Base-by-base conservation (phyloP, 2,797 vertebrate species). In the Phrynocephalus forsythii region DNA sequence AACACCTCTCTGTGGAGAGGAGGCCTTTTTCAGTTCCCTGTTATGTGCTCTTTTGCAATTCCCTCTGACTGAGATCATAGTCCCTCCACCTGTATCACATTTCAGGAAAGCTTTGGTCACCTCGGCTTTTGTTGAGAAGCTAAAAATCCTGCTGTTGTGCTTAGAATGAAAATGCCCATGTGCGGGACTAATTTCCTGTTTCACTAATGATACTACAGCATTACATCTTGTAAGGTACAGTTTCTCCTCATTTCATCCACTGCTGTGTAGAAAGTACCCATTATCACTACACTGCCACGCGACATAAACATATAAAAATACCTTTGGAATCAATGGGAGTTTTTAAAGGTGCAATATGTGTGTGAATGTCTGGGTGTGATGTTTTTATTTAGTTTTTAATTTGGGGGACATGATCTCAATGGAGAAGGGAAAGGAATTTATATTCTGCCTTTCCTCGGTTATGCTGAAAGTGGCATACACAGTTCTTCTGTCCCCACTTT, bases 31-130 rank as follows among this genome's bases (percentile, higher is more conserved):
- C 76, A 84, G 20, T 71, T 24, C 30, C 20, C 48, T 82, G 11
- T 84, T 71, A 52, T 83, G 52, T 44, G 50, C 4, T 63, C 50
- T 67, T 84, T 84, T 63, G 33, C 79, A 66, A 69, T 72, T 66
- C 80, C 18, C 68, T 73, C 13, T n/a, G 50, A 22, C 66, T 56
- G 44, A 83, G 69, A 75, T 63, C 28, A 63, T 67, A 67, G 75
- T 82, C 18, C 20, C 38, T 82, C 68, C 10, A 52, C 16, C 33
- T 87, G 28, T 86, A 15, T 44, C 16, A 56, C 30, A 60, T 71
- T 56, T 69, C 9, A 63, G 18, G 6, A 79, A 88, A 72, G 18
- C 33, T 83, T 44, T 79, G 30, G 15, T 16, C 28, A 67, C 38
- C 22, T 44, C 63, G 33, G 44, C 38, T 48, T 75, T 30, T 63